Conservation (phyloP, 53 echinoderm and acorn worm species). For the Apostichopus leukothele region DNA sequence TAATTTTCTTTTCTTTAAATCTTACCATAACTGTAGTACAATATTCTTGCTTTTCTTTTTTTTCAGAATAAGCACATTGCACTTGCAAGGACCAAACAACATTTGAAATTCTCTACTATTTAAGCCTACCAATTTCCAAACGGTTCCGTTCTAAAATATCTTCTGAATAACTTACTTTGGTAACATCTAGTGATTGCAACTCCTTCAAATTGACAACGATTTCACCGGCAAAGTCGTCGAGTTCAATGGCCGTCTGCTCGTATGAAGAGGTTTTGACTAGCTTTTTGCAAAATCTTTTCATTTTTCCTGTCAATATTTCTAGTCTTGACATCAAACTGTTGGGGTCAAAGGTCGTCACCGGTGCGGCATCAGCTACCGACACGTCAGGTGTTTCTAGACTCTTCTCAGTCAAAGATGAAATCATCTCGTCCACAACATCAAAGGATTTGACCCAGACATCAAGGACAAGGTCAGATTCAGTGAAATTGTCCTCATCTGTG, state of each 20-base stretch:
- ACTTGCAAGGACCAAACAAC: neutral
- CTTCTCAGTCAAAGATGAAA: neutral
- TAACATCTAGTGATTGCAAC: slow-evolving; percentile 79
- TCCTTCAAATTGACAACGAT: slow-evolving; percentile 70
- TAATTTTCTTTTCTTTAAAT: no score
- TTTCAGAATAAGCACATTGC: neutral
- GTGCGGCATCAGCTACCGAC: neutral
- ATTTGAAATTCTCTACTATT: neutral
- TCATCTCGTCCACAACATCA: neutral
- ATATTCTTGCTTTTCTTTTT: neutral
- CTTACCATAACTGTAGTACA: neutral
- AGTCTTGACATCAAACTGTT: slow-evolving; percentile 48
- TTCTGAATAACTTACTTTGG: slow-evolving; percentile 63
- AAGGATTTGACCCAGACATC: slow-evolving; percentile 17
- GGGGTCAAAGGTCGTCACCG: neutral
- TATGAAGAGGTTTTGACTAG: slow-evolving; percentile 62
- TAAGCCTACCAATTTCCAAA: neutral
- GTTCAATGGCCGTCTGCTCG: slow-evolving; percentile 35
- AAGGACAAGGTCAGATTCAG: neutral
- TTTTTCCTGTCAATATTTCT: slow-evolving; percentile 50
- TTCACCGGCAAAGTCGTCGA: slow-evolving; percentile 83
- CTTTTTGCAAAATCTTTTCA: slow-evolving; percentile 76
- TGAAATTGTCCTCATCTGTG: slow-evolving; percentile 41
- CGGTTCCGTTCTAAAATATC: neutral
- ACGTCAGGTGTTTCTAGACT: neutral